Base-by-base conservation (phyloP, 1,140 invertebrate species). In the Drosophila kikkawai region DNA sequence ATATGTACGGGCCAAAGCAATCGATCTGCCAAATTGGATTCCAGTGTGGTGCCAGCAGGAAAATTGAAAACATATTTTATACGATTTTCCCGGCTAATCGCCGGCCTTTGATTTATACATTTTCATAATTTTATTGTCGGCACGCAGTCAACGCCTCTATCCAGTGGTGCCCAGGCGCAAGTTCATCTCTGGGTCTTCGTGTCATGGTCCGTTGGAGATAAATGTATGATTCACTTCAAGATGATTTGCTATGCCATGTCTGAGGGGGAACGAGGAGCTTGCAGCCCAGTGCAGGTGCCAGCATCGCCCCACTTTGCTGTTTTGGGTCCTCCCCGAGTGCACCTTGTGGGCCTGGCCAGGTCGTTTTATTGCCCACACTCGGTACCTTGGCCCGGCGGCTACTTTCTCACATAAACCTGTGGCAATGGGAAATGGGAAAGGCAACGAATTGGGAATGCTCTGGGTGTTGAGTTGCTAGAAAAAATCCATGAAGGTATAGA, bases 161-260 rank as follows among this genome's bases (percentile, higher is more conserved):
- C 67, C 75, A 59, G 67, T 81, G 73, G 67, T 81, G 73, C 74
- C 78, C 51, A 26, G 44, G 42, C 67, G 32, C 42, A 29, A 56
- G 60, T 69, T 64, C 68, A 73, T 56, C 45, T 53, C 39, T 65
- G 48, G 73, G 63, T 76, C 67, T 75, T 61, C 48, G 75, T 76
- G 70, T 80, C 63, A 69, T 39, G 37, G 57, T 70, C 48, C 53
- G 26, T 42, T n/a, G n/a, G 37, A 67, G 65, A 70, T 79, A 79
- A 76, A 87, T 87, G 84, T 79, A 88, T 87, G 84, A 87, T 87
- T 87, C 84, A 88, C 78, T 88, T 84, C 58, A 57, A 77, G 74
- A 59, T 84, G 85, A 87, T 87, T 86, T 80, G 77, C 80, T 64
- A 60, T 87, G 80, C 56, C 67, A 67, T 51, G 45, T 57, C 45